These are phyloP conservation scores for Drosophila formosana DNA, from an alignment of 2,888 invertebrate species.

Conservation along the genomic window DNA sequence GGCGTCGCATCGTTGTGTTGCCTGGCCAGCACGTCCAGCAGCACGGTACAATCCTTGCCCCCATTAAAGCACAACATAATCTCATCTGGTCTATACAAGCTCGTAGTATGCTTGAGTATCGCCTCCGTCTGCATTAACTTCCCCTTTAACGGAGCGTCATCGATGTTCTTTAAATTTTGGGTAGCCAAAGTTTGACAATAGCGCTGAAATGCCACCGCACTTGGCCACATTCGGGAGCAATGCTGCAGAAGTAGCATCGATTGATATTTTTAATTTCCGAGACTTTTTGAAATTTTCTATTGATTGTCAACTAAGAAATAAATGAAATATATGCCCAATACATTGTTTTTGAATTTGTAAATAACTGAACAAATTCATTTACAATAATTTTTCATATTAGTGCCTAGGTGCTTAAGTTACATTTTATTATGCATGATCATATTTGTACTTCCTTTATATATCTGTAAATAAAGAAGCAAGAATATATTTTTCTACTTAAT, in stretches of 20 bases:
- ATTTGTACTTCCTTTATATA: too few species aligned
- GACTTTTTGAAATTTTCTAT: not conserved
- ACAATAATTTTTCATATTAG: too few species aligned
- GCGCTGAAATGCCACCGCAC: not conserved
- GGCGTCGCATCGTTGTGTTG: not conserved
- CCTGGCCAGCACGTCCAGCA: constrained; percentile 83
- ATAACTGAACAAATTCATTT: too few species aligned
- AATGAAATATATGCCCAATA: not conserved
- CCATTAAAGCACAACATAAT: constrained; percentile 97
- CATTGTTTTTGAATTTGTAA: not conserved
- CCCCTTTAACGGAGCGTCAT: not conserved
- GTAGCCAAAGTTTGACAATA: not conserved
- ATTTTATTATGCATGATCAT: too few species aligned
- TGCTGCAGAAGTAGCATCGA: constrained; percentile 6
- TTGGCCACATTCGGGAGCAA: constrained; percentile 8
- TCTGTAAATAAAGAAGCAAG: too few species aligned
- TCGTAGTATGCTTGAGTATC: constrained; percentile 21
- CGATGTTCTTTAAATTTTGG: not conserved
- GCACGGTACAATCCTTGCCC: constrained; percentile 98
- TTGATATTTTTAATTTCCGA: not conserved
- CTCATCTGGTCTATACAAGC: constrained; percentile 86
- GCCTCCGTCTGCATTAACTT: constrained; percentile 29
- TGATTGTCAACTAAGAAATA: not conserved
- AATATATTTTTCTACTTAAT: too few species aligned
- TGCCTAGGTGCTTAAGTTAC: too few species aligned